Base-by-base conservation (phyloP, 2,797 vertebrate genomes). In the Lerista edwardsae region DNA sequence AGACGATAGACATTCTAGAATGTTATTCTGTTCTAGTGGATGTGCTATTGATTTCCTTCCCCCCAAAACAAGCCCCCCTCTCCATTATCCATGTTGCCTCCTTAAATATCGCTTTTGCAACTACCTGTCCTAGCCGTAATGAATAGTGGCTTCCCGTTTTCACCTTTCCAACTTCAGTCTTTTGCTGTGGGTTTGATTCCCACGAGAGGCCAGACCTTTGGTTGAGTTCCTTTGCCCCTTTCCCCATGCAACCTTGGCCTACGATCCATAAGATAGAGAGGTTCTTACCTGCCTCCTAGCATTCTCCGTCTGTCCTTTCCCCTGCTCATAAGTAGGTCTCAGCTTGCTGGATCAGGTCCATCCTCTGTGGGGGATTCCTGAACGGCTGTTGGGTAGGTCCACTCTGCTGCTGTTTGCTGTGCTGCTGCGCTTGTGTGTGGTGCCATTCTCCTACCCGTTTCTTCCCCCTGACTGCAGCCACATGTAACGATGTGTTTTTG, bases 291-390 rank as follows among this genome's bases (percentile, higher is more conserved):
- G 85, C 47, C 1, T 79, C 39, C 55, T 87, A 79, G 88, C 84
- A 0, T 79, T 29, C 36, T 87, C 1, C 82, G 90, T 31, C 85
- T 90, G 85, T 39, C 72, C 75, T 9, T 76, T 87, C 75, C 51
- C 17, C n/a, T 0, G 1, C 11, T 39, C 39, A 25, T 15, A 75
- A 65, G 25, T 9, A 81, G 80, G 65, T 84, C 29, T 68, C 27
- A 85, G 65, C 84, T 80, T n/a, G 34, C 65, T 83, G 73, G 81
- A 61, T 72, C 61, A 71, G 82, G 82, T 23, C 31, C 25, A 25
- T 41, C 72, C 79, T 91, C 84, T 83, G 62, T 88, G 86, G 92
- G 89, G 90, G 90, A 84, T 90, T 84, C 87, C 91, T 86, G 90
- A 91, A 87, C 85, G 91, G 39, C 51, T 62, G 25, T 0, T 2